Evolutionary conservation across 2,888 invertebrate species (phyloP), one percentile per base, ranked within the genome.

Genomic region (Cerastoderma edule): DNA sequence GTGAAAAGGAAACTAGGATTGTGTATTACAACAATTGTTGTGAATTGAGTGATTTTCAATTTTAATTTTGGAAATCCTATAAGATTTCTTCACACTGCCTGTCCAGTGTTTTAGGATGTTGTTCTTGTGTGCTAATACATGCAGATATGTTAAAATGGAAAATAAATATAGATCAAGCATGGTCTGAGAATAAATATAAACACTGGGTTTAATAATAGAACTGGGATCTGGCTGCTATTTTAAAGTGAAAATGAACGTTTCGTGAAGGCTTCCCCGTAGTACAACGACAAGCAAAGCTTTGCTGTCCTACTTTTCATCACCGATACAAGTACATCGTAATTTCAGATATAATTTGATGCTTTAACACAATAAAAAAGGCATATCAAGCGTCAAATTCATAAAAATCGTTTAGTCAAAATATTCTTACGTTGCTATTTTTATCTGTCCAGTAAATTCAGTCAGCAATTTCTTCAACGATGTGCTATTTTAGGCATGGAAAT

Each of bases 401-500:
- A 80, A 81, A 78, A 85, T 78, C 76, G 82, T 80, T 82, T 78
- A 80, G 78, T 80, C 85, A 84, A 87, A 87, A 87, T 88, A 88
- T 85, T 75, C 79, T 50, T 69, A 72, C 70, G 87, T 85, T 86
- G 87, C 90, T 90, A 90, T 90, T 90, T 90, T 89, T 90, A 90
- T n/a, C 89, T 89, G 86, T 87, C 90, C 90, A 90, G 89, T 90
- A 86, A 87, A 86, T 87, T 89, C 84, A 85, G 78, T 84, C 75
- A 78, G 64, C 73, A 72, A 77, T 68, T 71, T 73, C 74, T 75
- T 75, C 71, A 68, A 44, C 50, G 64, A 44, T 71, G 75, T 72
- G 69, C 81, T 81, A 81, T 81, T 81, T 81, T 81, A 73, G 81
- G 81, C 78, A 73, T 77, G 78, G 81, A 78, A 81, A 81, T 78